Evolutionary conservation across 2,888 invertebrate species (phyloP), one percentile per base, ranked within the genome.

Genomic region (Crocallis elinguaria): DNA sequence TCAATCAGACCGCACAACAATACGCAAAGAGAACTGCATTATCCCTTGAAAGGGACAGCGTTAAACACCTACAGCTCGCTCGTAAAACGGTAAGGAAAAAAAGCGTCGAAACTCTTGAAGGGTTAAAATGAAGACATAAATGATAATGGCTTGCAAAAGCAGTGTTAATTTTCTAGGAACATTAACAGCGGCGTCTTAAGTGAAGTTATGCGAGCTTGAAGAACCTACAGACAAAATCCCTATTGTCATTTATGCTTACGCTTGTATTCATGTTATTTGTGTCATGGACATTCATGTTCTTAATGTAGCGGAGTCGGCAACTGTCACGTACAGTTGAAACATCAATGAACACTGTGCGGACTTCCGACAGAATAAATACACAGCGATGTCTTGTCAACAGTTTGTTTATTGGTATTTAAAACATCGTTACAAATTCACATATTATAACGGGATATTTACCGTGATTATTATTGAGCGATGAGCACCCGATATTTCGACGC

Each of bases 81-180:
- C 75, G 54, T 72, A 72, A 73, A 64, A 68, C 55, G 60, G 33
- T 8, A 19, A 48, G 29, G 46, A 72, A 73, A 72, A 37, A 75
- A 79, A 68, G 62, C 52, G 39, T 45, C 53, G 25, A 57, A 48
- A 65, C 59, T 58, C 71, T 77, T 67, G 71, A 75, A 56, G 66
- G 66, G 70, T 71, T 77, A 76, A 84, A 81, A 85, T 80, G 78
- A 82, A 83, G 79, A 79, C 81, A 79, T 81, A 80, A 82, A 81
- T 73, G 72, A 75, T 75, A 79, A 74, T 75, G 70, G 71, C 73
- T 73, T 70, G 75, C 77, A 73, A 79, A 79, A 74, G 70, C 69
- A 71, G 77, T 78, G 86, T 80, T 86, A 86, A 86, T 86, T 82
- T 78, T 69, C 69, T 64, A 67, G 75, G 67, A 68, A 75, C 75